Evolutionary conservation across 1,140 invertebrate genomes (phyloP).

Genomic region (Drosophila azteca): DNA sequence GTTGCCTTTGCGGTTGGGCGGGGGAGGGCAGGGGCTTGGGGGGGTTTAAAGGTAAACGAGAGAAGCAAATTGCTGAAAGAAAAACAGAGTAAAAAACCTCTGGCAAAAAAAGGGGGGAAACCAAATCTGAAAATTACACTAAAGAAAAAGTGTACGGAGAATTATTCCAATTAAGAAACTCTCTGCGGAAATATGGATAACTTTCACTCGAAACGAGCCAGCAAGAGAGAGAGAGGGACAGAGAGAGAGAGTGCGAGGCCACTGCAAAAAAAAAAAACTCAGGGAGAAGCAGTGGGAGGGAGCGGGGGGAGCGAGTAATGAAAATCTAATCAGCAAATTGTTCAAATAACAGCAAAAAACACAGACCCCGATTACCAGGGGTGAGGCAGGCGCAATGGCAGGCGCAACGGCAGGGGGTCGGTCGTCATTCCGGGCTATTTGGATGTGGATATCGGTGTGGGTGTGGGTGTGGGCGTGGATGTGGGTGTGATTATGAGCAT

Average conservation of each 20-base stretch:
- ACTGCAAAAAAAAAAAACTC: too few species aligned
- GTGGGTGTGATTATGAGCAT: constrained; percentile 37
- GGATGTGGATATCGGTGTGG: not conserved
- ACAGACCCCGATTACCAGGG: constrained; percentile 32
- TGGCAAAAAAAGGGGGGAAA: constrained; percentile 16
- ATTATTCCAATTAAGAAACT: constrained; percentile 64
- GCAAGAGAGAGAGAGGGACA: too few species aligned
- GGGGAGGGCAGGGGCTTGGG: too few species aligned
- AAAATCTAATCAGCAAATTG: constrained; percentile 79
- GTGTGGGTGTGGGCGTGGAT: not conserved
- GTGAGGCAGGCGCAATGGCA: not conserved
- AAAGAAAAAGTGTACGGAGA: constrained; percentile 13
- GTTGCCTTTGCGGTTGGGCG: constrained; percentile 20
- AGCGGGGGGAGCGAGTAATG: constrained; percentile 28
- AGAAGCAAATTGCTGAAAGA: constrained; percentile 23
- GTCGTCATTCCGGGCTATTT: constrained; percentile 20
- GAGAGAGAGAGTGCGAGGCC: not conserved
- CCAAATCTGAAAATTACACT: constrained; percentile 25
- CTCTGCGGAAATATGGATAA: constrained; percentile 32
- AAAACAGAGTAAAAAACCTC: constrained; percentile 33
- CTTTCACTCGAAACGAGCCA: constrained; percentile 14
- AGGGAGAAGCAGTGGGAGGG: too few species aligned
- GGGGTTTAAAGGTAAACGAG: constrained; percentile 46
- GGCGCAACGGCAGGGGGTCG: constrained; percentile 2
- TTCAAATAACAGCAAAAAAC: constrained; percentile 75